Base-by-base conservation (phyloP, 2,797 vertebrate genomes). In the Emys orbicularis region DNA sequence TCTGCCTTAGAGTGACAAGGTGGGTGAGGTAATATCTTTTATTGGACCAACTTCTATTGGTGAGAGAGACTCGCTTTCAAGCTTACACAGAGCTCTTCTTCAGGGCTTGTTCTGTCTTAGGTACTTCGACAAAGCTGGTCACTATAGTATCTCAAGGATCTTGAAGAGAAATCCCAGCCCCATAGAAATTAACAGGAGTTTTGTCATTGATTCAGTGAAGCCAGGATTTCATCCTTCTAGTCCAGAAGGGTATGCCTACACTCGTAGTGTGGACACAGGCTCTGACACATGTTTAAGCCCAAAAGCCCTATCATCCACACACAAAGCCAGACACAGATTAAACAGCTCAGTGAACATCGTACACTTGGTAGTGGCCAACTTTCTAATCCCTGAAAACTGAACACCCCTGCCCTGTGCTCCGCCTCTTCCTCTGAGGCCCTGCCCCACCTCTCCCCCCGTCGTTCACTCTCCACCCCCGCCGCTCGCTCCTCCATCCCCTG, bases 201-300 rank as follows among this genome's bases (percentile, higher is more conserved):
- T 92, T 79, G 72, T 29, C 77, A 37, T 1, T 12, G 31, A 74
- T 85, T 19, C 68, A 84, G 68, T 0, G 0, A 54, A 53, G 86
- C 19, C 59, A 54, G 44, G 12, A 19, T 80, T 68, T 44, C 59
- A 79, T 12, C 76, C 37, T 76, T 0, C 0, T n/a, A 53, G 50
- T 54, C 12, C 57, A 61, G 29, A 61, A 57, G 56, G 27, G 27
- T 57, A 6, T 12, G 27, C 56, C 56, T 57, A 12, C 65, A 68
- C 65, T 19, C 27, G 15, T 34, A 65, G 31, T n/a, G 61, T 18
- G 34, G 18, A 65, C 16, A n/a, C 4, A 65, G 31, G 15, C 34
- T 65, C 16, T n/a, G 34, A 65, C 18, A 65, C 61, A n/a, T 34
- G 31, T 61, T 61, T 34, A 61, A 31, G 6, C 29, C 57, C 57